A percentile compares a stretch with the other conserved stretches of the same genome.
These are phyloP conservation scores for Lordiphosa stackelbergi DNA, from an alignment of 1,140 invertebrate species.

Conservation along the genomic window DNA sequence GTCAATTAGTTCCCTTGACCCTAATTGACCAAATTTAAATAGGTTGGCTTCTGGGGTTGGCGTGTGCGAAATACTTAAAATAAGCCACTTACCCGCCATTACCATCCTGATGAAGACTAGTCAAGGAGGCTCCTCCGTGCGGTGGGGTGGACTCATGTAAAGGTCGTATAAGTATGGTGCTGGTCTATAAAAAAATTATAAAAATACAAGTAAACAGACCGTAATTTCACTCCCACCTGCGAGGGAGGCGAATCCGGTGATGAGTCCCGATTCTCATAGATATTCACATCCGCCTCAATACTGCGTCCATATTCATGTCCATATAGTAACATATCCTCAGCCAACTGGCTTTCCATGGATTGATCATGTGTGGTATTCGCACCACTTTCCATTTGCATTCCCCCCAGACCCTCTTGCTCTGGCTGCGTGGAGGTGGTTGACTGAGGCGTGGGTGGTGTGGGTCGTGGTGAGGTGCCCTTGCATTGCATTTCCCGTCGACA, in stretches of 20 bases:
- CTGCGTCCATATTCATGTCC: conserved; percentile 56
- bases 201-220: conserved; percentile 5
- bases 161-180: conserved; percentile 74
- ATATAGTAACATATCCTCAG: conserved; percentile 66
- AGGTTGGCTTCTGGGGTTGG: conserved; percentile 14
- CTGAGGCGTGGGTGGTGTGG: conserved; percentile 74
- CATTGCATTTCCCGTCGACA: conserved; percentile 84
- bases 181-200: conserved; percentile 50
- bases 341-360: conserved; percentile 69
- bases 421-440: conserved; percentile 74
- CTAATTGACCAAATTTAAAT: background rate
- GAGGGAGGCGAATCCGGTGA: conserved; percentile 75
- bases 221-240: conserved; percentile 40
- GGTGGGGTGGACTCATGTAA: conserved; percentile 72
- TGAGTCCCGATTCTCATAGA: conserved; percentile 68
- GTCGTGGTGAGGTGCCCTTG: conserved; percentile 73
- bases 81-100: conserved; percentile 54
- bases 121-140: conserved; percentile 58
- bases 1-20: background rate
- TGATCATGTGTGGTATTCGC: conserved; percentile 62
- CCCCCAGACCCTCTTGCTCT: conserved; percentile 49
- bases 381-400: conserved; percentile 33
- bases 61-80: conserved; percentile 45
- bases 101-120: conserved; percentile 67
- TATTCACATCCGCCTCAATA: conserved; percentile 72